phyloP scores from a whole-genome alignment of 2,113 vertebrate species.

The Cyrtonyx montezumae region DNA sequence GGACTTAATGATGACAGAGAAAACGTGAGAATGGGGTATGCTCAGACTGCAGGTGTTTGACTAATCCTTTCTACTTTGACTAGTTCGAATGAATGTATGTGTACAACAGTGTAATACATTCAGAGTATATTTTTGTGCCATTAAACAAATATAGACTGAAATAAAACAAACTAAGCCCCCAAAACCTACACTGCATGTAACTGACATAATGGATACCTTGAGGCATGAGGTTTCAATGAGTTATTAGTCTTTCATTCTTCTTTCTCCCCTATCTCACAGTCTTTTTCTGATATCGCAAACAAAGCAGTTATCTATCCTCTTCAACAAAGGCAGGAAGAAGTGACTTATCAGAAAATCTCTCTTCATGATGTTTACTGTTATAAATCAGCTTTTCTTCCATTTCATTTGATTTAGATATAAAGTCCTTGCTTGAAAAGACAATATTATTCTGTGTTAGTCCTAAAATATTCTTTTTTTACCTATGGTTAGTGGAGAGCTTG shows the following conservation, averaged over 20 bases:
- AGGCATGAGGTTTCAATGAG: not conserved
- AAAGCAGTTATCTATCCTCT: constrained; percentile 4
- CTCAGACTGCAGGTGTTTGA: not conserved
- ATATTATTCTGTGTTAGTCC: not conserved
- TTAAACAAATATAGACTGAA: not conserved
- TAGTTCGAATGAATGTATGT: not conserved
- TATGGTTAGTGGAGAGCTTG: not conserved
- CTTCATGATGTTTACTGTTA: not conserved
- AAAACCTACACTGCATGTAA: not conserved
- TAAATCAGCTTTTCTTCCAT: not conserved
- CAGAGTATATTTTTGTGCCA: not conserved
- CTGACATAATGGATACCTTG: not conserved
- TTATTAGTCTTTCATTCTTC: constrained; percentile 1
- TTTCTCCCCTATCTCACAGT: not conserved
- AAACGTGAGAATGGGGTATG: not conserved
- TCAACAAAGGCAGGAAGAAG: constrained; percentile 5
- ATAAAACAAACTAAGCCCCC: not conserved
- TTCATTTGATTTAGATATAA: constrained; percentile 47
- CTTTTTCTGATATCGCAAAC: constrained; percentile 8
- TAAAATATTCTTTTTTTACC: constrained; percentile 2
- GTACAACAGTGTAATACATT: not conserved
- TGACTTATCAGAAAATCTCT: constrained; percentile 34
- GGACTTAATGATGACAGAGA: not conserved
- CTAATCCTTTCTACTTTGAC: not conserved
- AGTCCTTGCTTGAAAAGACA: not conserved